Conservation (phyloP, 2,888 invertebrate genomes). For the Kuschelorhynchus macadamiae region DNA sequence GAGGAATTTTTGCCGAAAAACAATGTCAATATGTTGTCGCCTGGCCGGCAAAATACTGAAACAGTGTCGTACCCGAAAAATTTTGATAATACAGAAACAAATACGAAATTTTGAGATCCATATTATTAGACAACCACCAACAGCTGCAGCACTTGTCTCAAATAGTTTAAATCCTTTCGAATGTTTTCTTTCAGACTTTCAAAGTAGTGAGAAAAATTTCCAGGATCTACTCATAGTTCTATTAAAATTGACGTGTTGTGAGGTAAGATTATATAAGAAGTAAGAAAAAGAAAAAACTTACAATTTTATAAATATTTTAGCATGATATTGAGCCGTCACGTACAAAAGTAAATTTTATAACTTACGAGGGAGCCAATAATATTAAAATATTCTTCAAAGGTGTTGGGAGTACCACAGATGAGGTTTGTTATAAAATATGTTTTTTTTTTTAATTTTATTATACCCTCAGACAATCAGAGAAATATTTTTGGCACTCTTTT, state of each 20-base stretch:
- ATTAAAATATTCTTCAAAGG: neutral
- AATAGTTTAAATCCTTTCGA: neutral
- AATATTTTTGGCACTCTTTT: no score
- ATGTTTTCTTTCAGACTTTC: neutral
- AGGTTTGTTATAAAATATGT: neutral
- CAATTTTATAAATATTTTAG: neutral
- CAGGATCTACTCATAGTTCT: neutral
- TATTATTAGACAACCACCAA: neutral
- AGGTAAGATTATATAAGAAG: neutral
- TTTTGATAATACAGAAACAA: constrained; percentile 2
- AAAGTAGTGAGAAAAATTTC: neutral
- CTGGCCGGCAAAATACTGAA: constrained; percentile 1
- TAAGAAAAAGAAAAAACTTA: neutral
- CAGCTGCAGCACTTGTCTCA: neutral
- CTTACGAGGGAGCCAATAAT: neutral
- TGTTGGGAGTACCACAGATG: neutral
- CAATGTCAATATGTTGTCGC: neutral
- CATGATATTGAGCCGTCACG: neutral
- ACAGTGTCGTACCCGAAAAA: neutral
- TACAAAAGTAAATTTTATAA: neutral
- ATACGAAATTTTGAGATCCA: constrained; percentile 6
- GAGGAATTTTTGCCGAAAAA: neutral
- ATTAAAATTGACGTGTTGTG: neutral
- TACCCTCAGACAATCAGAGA: no score
- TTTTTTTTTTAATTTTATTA: no score